Conservation (phyloP, 2,888 invertebrate genomes). For the Allolobophora icterica region DNA sequence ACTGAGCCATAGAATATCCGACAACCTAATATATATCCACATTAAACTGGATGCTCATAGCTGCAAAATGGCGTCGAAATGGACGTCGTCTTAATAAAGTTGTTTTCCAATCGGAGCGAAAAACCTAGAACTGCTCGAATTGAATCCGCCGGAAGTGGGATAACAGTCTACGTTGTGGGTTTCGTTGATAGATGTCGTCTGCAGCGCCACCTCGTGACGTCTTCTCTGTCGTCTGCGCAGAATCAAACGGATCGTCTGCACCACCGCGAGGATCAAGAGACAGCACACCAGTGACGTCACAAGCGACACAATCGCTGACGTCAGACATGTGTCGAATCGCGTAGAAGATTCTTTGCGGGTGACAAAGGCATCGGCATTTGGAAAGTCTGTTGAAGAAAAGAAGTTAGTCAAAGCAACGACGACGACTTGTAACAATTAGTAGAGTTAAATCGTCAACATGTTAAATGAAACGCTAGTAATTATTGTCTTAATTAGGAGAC, state of each 20-base stretch:
- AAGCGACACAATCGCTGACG: not conserved
- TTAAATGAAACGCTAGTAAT: too few species aligned
- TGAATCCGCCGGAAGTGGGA: not conserved
- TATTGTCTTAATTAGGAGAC: too few species aligned
- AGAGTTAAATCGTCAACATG: too few species aligned
- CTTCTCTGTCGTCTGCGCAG: not conserved
- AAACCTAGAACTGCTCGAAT: not conserved
- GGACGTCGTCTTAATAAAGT: not conserved
- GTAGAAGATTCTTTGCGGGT: not conserved
- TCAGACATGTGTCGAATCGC: not conserved
- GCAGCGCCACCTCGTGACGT: not conserved
- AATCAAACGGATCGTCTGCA: not conserved
- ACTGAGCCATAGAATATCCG: too few species aligned
- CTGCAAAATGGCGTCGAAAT: not conserved
- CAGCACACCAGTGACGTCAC: slow-evolving; percentile 1
- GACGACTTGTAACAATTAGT: too few species aligned
- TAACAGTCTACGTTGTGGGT: not conserved
- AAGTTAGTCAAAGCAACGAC: not conserved
- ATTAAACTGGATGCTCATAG: not conserved
- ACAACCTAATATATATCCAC: not conserved
- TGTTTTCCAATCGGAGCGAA: not conserved
- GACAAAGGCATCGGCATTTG: not conserved
- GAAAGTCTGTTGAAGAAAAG: not conserved
- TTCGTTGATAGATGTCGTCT: not conserved
- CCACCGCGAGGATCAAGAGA: not conserved